Evolutionary conservation across 2,113 vertebrate species (phyloP), one percentile per base, ranked within the genome.

Genomic region (Proteles cristata): DNA sequence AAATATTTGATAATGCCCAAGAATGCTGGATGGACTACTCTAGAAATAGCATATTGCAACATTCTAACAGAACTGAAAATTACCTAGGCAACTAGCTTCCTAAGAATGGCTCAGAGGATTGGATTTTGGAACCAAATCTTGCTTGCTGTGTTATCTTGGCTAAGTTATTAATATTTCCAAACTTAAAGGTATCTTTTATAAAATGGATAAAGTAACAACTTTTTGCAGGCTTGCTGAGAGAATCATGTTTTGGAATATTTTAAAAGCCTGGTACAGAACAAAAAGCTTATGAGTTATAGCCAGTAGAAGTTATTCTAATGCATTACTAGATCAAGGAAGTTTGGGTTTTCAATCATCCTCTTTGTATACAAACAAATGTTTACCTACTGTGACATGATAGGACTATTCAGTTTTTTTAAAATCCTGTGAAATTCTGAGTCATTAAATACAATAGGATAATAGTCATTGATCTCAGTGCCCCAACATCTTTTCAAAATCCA

Each of bases 11-110:
- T 39, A 65, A 86, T 11, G 58, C 73, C 43, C 65, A 8, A 65
- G n/a, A 53, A 74, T 73, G 23, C 7, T 73, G 35, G 35, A 73
- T 9, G 50, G 45, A 87, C 35, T 74, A 74, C 33, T 74, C 19
- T 10, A 79, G 6, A 94, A 94, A 90, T 35, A 96, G 65, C 17
- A 94, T 17, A 26, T 73, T 45, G 16, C 14, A 50, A 65, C 4
- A 11, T 80, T 63, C 26, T 90, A 71, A 96, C 31, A 93, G 50
- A 90, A 85, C 9, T 93, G 71, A 80, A 11, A n/a, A 86, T 90
- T 90, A 61, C 80, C 21, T 65, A 86, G 61, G 73, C 63, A 90
- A 96, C 53, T 65, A 65, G n/a, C 43, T 94, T 90, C 61, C 66
- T 50, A 65, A 63, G 31, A 94, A 63, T 80, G 65, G 82, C 65